Evolutionary conservation across 2,113 vertebrate genomes (phyloP).

Genomic region (Himantopus leucocephalus): DNA sequence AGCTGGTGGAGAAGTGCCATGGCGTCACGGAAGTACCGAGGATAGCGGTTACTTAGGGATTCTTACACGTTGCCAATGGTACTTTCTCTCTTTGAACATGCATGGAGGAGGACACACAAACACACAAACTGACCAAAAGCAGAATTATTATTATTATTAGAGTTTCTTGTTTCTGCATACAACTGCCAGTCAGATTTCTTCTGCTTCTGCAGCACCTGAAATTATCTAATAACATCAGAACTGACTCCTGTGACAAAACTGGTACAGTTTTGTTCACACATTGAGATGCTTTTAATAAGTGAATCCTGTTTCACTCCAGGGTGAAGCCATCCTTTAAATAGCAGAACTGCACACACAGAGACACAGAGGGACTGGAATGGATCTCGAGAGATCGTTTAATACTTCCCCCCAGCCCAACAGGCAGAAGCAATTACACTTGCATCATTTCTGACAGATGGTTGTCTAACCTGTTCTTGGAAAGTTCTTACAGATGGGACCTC

Average conservation of each 20-base stretch:
- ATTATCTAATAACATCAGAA: background rate
- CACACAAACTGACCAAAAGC: background rate
- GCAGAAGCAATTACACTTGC: background rate
- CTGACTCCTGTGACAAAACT: background rate
- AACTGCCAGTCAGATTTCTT: background rate
- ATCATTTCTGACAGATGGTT: background rate
- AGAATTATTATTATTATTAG: background rate
- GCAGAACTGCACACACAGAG: background rate
- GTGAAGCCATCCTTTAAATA: background rate
- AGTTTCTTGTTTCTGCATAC: background rate
- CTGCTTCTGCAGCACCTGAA: background rate
- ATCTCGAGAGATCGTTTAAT: background rate
- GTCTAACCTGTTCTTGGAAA: background rate
- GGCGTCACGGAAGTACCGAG: background rate
- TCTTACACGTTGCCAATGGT: background rate
- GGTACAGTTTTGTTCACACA: background rate
- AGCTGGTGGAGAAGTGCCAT: accelerated
- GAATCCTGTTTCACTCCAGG: background rate
- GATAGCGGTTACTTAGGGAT: background rate
- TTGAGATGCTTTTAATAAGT: background rate
- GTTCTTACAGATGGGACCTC: background rate
- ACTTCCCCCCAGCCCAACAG: background rate
- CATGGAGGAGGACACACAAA: background rate
- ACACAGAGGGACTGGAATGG: background rate
- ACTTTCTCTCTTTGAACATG: background rate